Evolutionary conservation across 2,888 invertebrate species (phyloP), one percentile per base, ranked within the genome.

Genomic region (Nomada ferruginata): DNA sequence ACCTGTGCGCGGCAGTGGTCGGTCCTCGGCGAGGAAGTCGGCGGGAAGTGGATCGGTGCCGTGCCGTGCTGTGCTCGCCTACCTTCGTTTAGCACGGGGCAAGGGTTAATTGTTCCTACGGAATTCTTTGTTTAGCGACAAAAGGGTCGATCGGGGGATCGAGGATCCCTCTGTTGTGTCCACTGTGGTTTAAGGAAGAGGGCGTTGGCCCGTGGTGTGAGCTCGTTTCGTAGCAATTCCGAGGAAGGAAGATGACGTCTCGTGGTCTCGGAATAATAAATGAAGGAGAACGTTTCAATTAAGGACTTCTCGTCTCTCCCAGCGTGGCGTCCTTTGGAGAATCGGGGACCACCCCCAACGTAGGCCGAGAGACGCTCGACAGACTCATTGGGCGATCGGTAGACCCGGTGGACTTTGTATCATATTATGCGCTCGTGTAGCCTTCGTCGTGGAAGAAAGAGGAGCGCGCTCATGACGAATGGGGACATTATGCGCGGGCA

Each of bases 231-330:
- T 15, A 63, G 13, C 78, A 55, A 77, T 74, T 79, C 71, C 64
- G 63, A 71, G 84, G 76, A 85, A 79, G 82, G 76, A 79, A 90
- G 89, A 90, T 90, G 91, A 90, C 91, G 90, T 91, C 91, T 90
- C 83, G 78, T 80, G 87, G 82, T 84, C 87, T 79, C 79, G 80
- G 89, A 90, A 91, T 92, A 91, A 92, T 86, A 92, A 92, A 91
- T 91, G 91, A 91, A 90, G 90, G 90, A 88, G 89, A 91, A 92
- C 92, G 90, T 91, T 92, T 92, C 92, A 92, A 92, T 92, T 91
- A 92, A 91, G 87, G 77, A 85, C 83, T 91, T 91, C 90, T 92
- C 92, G 91, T 89, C 90, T 91, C 90, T 91, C 92, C 69, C 92
- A 91, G 91, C 91, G 89, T 91, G 91, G 83, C 66, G 89, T 89